A percentile compares a stretch with the other conserved stretches of the same genome.
Conservation (phyloP, 1,140 invertebrate species). For the Colletes latitarsis region DNA sequence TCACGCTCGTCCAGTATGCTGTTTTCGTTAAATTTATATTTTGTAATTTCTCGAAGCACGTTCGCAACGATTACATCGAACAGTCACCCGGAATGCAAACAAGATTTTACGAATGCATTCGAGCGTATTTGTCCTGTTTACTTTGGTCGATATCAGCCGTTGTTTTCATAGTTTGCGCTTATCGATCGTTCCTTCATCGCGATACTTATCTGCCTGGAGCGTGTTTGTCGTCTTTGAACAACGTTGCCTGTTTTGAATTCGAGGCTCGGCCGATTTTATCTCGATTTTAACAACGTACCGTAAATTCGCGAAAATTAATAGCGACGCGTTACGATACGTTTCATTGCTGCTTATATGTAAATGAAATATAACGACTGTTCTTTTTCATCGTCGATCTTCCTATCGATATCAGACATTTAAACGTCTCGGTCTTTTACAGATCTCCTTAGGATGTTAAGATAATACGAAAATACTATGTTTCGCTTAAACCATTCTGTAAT, state of each 20-base stretch:
- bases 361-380: background rate
- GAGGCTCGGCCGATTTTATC: background rate
- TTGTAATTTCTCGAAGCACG: background rate
- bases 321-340: background rate
- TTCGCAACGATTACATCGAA: background rate
- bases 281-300: background rate
- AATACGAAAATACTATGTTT: no score
- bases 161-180: constrained; percentile 17
- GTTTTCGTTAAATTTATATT: background rate
- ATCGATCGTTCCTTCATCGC: background rate
- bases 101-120: background rate
- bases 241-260: background rate
- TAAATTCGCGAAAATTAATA: background rate
- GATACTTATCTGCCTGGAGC: background rate
- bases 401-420: no score
- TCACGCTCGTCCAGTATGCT: no score
- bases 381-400: background rate
- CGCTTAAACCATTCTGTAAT: no score
- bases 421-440: no score
- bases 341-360: background rate
- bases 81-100: background rate
- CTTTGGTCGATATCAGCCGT: background rate
- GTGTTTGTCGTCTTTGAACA: constrained; percentile 4
- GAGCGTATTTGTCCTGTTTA: background rate
- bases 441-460: no score